Percentiles rank a stretch among this genome's conserved stretches.
These are phyloP conservation scores for Steromphala cineraria DNA, from an alignment of 2,888 invertebrate genomes.

Conservation along the genomic window DNA sequence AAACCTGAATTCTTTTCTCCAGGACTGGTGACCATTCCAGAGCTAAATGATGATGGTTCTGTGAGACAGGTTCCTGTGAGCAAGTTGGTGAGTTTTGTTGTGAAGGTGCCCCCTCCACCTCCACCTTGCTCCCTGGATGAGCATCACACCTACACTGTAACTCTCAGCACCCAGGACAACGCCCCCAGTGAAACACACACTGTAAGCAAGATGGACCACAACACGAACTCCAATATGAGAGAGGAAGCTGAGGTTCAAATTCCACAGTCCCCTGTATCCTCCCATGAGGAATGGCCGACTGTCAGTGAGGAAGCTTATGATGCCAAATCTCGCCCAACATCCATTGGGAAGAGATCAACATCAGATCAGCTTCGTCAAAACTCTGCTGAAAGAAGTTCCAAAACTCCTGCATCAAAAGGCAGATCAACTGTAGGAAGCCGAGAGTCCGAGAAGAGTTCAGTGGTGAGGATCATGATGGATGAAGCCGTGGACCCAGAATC, in stretches of 20 bases:
- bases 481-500: slow-evolving; percentile 52
- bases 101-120: slow-evolving; percentile 45
- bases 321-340: slow-evolving; percentile 40
- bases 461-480: slow-evolving; percentile 32
- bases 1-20: slow-evolving; percentile 22
- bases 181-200: background rate
- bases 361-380: slow-evolving; percentile 25
- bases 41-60: slow-evolving; percentile 37
- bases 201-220: slow-evolving; percentile 34
- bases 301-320: slow-evolving; percentile 60
- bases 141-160: slow-evolving; percentile 9
- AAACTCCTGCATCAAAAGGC: slow-evolving; percentile 22
- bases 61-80: slow-evolving; percentile 19
- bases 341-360: slow-evolving; percentile 32
- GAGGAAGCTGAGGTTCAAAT: background rate
- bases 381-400: slow-evolving; percentile 8
- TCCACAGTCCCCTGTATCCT: slow-evolving; percentile 16
- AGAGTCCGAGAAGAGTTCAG: slow-evolving; percentile 28
- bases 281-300: slow-evolving; percentile 64
- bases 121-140: slow-evolving; percentile 46
- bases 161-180: background rate
- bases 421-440: slow-evolving; percentile 33
- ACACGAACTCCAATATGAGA: background rate
- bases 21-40: slow-evolving; percentile 56
- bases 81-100: slow-evolving; percentile 42